Evolutionary conservation across 2,797 vertebrate species (phyloP).

Genomic region (Alosa sapidissima): DNA sequence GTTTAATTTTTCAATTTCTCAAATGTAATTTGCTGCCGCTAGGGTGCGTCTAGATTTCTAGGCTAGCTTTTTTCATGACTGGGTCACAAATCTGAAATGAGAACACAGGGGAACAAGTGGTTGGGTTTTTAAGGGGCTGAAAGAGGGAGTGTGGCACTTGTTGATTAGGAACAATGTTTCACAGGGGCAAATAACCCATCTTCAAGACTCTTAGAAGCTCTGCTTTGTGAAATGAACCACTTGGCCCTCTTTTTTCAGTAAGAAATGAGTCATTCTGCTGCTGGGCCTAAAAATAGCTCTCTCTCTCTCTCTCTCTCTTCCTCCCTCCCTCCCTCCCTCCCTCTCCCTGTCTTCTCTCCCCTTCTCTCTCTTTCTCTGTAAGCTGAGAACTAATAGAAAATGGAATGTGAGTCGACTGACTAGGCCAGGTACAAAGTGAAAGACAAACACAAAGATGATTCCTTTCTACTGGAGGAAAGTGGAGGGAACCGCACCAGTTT

Average conservation of each 20-base stretch:
- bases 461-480: background rate
- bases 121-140: background rate
- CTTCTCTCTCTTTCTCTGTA: constrained; percentile 8
- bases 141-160: background rate
- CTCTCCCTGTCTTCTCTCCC: constrained; percentile 11
- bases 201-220: constrained; percentile 4
- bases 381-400: background rate
- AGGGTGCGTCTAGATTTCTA: too few relatives aligned
- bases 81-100: background rate
- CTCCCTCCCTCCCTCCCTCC: background rate
- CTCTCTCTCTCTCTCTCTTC: constrained; percentile 25
- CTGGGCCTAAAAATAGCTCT: constrained; percentile 22
- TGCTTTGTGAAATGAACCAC: constrained; percentile 16
- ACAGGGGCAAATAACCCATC: constrained; percentile 11
- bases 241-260: constrained; percentile 16
- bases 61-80: background rate
- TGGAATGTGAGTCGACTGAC: background rate
- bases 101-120: background rate
- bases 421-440: constrained; percentile 13
- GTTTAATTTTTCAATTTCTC: too few relatives aligned
- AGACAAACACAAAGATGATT: constrained; percentile 11
- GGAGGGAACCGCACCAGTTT: background rate
- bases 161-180: background rate
- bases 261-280: constrained; percentile 19
- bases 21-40: too few relatives aligned